Base-by-base conservation (phyloP, 2,113 vertebrate genomes). In the Dendrocopos noguchii region DNA sequence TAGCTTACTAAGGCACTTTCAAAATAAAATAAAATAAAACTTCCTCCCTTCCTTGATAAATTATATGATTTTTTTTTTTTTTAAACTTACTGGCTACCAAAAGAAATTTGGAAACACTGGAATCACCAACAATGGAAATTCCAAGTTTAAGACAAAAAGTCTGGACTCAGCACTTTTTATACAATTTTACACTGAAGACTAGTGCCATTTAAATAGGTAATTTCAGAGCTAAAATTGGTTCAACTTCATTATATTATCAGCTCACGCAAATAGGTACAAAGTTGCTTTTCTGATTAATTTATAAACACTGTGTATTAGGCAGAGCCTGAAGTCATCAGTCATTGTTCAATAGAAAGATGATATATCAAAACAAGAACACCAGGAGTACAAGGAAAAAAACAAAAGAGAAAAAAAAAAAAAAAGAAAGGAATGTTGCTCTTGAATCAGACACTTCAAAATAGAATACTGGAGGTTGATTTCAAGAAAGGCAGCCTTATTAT, bases 311-410 rank as follows among this genome's bases (percentile, higher is more conserved):
- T 36, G 57, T 84, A 81, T 73, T 81, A 90, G 44, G 42, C 31
- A 93, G 63, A 76, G 36, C 70, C 63, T 92, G 66, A 92, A 90
- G 77, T 84, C 87, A 90, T 90, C 82, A 87, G 68, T 92, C 92
- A 93, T 68, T 92, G 88, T 81, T 84, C 87, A 90, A 90, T 24
- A 88, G 34, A 74, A 93, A 87, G 74, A 84, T 53, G 18, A 89
- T 92, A 84, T 84, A 91, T 91, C 83, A 86, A 76, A 90, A 91
- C 16, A 79, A 87, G 61, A 90, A 55, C 50, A 81, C 60, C n/a
- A 84, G 70, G 60, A 63, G 24, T 75, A 66, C 25, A 70, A 77
- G 60, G 77, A 44, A 44, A 44, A 44, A 15, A 44, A 44, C 5
- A 15, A 44, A 44, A 81, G 11, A 36, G 15, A 16, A 44, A 44